Conservation (phyloP, 2,797 vertebrate genomes). For the Carduelis carduelis region DNA sequence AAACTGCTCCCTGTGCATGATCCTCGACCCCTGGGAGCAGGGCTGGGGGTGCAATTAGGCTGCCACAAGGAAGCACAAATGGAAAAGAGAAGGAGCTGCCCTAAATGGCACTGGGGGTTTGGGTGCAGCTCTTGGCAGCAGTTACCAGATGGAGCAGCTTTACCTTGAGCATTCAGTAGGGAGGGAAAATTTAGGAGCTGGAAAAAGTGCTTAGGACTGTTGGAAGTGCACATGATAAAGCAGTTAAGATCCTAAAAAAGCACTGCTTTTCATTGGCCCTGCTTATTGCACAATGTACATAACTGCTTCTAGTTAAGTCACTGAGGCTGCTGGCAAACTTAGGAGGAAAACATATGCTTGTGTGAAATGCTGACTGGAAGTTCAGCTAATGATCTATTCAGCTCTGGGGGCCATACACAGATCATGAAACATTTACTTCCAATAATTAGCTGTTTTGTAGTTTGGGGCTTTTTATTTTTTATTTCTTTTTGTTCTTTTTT, state of each 20-base stretch:
- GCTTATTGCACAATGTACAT: neutral
- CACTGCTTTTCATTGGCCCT: neutral
- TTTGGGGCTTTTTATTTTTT: neutral
- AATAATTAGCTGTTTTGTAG: conserved; percentile 40
- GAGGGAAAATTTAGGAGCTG: neutral
- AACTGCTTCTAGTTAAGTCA: neutral
- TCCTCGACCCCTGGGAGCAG: neutral
- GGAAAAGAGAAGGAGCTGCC: neutral
- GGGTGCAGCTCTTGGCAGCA: neutral
- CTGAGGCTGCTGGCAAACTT: neutral
- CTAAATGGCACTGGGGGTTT: neutral
- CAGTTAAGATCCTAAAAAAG: neutral
- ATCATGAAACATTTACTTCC: conserved; percentile 36
- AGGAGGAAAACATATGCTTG: neutral
- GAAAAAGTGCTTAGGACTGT: neutral
- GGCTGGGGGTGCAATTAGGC: neutral
- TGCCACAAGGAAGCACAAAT: neutral
- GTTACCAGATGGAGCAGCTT: neutral
- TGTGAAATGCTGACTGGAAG: conserved; percentile 32
- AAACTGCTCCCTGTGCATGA: accelerated
- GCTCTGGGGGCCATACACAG: neutral
- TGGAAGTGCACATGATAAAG: neutral
- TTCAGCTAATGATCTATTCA: conserved; percentile 51
- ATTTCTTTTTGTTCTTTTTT: neutral
- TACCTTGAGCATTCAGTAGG: neutral